Base-by-base conservation (phyloP, 2,113 vertebrate genomes). In the Corydoras maculifer region DNA sequence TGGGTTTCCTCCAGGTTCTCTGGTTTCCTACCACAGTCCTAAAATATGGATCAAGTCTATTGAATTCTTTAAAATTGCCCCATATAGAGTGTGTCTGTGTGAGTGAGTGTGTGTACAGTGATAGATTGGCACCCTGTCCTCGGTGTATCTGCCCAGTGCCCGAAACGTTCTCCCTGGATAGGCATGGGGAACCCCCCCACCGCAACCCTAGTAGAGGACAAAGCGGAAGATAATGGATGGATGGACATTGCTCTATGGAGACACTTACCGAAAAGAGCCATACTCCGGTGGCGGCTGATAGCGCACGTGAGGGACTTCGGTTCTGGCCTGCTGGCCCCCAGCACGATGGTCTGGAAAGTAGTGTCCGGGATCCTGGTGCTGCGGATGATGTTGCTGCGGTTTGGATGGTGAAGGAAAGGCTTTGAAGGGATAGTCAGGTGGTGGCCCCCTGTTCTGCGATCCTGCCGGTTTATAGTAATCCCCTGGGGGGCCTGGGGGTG, bases 261-360 rank as follows among this genome's bases (percentile, higher is more conserved):
- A 31, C 67, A 14, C 89, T 90, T 88, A 99, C 96, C 96, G 94
- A 88, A 94, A 91, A 1, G 95, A 94, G 15, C 95, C 96, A 43
- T 99, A 99, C 76, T 99, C 96, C 9, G 96, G 96, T 58, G 96
- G 96, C 51, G 95, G 96, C 80, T 98, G 96, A 87, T 99, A 99
- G n/a, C 96, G 91, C 80, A 99, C 91, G 62, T 94, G 90, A 11
- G 94, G 95, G 75, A 93, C 82, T 76, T 98, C 95, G 65, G 87
- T 68, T 69, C 92, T 89, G 62, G 84, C 87, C 87, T 91, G 76
- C 86, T 93, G 87, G 88, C 92, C 67, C 91, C 93, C 83, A 77
- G 89, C 75, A 62, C 94, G 92, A 78, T 93, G 92, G 35, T 98
- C 96, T 5, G 90, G 84, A 82, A 95, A 96, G 83, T 91, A 95